phyloP scores from a whole-genome alignment of 1,140 invertebrate genomes.

The Habropoda laboriosa region DNA sequence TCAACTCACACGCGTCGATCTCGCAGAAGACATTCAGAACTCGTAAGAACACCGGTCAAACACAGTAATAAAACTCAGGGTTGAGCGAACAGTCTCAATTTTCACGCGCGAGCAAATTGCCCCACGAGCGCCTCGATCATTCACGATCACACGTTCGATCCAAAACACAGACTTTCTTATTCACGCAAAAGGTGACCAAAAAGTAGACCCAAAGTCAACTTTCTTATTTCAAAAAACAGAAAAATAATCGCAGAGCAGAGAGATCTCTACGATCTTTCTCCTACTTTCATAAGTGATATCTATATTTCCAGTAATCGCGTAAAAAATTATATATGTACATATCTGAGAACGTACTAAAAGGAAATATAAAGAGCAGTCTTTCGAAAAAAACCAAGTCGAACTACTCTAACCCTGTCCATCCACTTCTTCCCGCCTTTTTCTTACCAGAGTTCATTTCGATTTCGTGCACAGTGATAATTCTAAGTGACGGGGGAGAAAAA shows the following conservation, averaged over 20 bases:
- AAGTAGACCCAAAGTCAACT: slow-evolving; percentile 10
- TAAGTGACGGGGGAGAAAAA: not conserved
- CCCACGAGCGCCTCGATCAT: too few species aligned
- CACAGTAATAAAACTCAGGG: too few species aligned
- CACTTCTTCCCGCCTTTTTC: not conserved
- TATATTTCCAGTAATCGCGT: not conserved
- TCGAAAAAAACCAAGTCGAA: not conserved
- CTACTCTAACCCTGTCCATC: not conserved
- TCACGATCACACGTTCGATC: too few species aligned
- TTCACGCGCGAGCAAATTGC: too few species aligned
- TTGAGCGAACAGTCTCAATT: too few species aligned
- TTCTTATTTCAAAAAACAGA: not conserved
- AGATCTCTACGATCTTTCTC: not conserved
- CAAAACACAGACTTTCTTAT: too few species aligned
- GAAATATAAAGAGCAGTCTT: not conserved
- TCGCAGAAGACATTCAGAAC: too few species aligned
- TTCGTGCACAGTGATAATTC: not conserved
- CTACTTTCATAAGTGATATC: slow-evolving; percentile 13
- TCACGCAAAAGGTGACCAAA: slow-evolving; percentile 23
- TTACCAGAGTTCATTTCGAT: not conserved
- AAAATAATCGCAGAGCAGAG: slow-evolving; percentile 26
- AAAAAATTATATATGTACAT: slow-evolving; percentile 10
- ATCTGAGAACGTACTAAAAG: not conserved
- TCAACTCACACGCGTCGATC: too few species aligned
- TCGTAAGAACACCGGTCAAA: too few species aligned